These are phyloP conservation scores for Geodia barretti DNA, from an alignment of 37 sponge, comb jelly and placozoan genomes.

Conservation along the genomic window DNA sequence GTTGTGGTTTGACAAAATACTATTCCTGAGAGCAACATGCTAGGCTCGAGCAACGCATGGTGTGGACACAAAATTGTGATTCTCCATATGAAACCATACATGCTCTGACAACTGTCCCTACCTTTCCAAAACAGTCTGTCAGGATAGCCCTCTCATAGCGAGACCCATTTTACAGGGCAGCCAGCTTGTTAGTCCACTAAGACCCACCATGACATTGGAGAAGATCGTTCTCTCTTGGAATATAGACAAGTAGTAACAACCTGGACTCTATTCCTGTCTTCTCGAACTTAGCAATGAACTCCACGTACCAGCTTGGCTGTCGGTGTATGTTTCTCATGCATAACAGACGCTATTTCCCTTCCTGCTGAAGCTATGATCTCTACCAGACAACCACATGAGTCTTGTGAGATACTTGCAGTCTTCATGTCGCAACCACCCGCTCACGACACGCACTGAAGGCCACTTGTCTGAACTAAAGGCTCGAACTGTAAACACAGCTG, in stretches of 20 bases:
- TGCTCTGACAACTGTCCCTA: neutral
- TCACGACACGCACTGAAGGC: neutral
- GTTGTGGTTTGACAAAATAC: neutral
- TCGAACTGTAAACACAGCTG: constrained; percentile 5
- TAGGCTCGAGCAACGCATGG: neutral
- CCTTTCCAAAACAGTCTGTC: constrained; percentile 11
- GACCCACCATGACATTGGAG: neutral
- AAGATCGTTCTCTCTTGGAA: neutral
- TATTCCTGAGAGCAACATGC: neutral
- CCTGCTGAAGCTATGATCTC: neutral
- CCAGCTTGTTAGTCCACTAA: neutral
- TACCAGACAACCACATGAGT: neutral
- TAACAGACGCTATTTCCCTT: neutral
- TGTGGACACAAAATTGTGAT: neutral
- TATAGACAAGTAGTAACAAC: neutral
- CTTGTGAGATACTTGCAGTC: neutral
- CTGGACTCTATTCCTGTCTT: too few relatives aligned
- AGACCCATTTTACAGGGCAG: constrained; percentile 6
- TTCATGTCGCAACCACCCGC: neutral
- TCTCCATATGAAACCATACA: neutral
- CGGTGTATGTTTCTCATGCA: neutral
- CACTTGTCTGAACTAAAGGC: neutral
- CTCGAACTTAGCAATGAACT: neutral
- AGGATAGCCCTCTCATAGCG: constrained; percentile 13
- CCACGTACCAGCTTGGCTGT: neutral